Percentiles rank a stretch among this genome's conserved stretches.
Evolutionary conservation across 1,140 invertebrate genomes (phyloP).

Genomic region (Conus ventricosus): DNA sequence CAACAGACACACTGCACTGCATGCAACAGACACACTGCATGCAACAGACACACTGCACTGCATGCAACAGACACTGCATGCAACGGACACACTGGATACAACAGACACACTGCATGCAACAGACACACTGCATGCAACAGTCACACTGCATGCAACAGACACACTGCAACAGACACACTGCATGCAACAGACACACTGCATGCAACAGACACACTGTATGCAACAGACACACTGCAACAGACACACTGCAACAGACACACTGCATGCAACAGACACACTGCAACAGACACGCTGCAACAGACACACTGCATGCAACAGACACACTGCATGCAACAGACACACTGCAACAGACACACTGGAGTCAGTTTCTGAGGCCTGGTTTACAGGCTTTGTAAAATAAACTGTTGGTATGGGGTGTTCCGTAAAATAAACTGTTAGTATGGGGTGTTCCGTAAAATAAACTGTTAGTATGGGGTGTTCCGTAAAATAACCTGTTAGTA

Average conservation of each 20-base stretch:
- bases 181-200: background rate
- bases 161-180: slow-evolving; percentile 3
- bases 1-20: background rate
- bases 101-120: background rate
- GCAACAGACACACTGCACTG: slow-evolving; percentile 5
- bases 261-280: background rate
- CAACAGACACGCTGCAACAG: background rate
- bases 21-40: no score
- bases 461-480: no score
- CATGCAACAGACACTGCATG: background rate
- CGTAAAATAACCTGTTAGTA: no score
- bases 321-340: slow-evolving; percentile 2
- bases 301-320: no score
- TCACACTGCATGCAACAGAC: background rate
- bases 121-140: background rate
- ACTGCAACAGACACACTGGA: background rate
- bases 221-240: slow-evolving; percentile 10
- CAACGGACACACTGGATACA: background rate
- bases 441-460: no score
- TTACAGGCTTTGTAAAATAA: no score
- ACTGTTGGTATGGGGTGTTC: no score
- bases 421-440: no score
- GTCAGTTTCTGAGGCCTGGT: no score
- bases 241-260: background rate
- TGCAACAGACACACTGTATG: no score